Percentiles rank a stretch among this genome's conserved stretches.
Conservation (phyloP, 2,797 vertebrate genomes). For the Amazonetta brasiliensis region DNA sequence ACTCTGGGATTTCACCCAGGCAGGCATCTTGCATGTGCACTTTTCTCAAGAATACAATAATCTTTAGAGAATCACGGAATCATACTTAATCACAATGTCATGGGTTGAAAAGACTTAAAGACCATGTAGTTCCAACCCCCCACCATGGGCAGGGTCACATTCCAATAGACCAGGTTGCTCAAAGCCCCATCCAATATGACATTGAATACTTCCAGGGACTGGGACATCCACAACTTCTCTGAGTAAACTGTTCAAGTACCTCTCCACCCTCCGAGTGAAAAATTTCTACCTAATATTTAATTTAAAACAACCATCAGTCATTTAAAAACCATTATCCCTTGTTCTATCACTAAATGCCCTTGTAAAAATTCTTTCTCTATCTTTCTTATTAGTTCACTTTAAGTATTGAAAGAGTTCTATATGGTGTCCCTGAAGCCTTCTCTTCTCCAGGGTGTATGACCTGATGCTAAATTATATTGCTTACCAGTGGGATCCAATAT, state of each 20-base stretch:
- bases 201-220: background rate
- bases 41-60: background rate
- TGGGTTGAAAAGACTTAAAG: background rate
- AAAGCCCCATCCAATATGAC: background rate
- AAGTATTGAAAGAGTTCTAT: background rate
- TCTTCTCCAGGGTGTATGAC: background rate
- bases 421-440: background rate
- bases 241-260: background rate
- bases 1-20: background rate
- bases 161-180: background rate
- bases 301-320: background rate
- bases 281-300: background rate
- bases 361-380: background rate
- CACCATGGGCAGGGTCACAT: background rate
- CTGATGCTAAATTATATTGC: background rate
- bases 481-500: rapidly evolving
- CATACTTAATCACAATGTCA: background rate
- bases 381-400: background rate
- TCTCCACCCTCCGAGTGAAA: background rate
- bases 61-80: background rate
- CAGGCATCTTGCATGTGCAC: background rate
- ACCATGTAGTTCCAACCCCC: background rate
- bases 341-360: background rate
- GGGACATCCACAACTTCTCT: background rate
- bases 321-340: background rate